phyloP scores from a whole-genome alignment of 2,797 vertebrate species.

The Danio tinwini region DNA sequence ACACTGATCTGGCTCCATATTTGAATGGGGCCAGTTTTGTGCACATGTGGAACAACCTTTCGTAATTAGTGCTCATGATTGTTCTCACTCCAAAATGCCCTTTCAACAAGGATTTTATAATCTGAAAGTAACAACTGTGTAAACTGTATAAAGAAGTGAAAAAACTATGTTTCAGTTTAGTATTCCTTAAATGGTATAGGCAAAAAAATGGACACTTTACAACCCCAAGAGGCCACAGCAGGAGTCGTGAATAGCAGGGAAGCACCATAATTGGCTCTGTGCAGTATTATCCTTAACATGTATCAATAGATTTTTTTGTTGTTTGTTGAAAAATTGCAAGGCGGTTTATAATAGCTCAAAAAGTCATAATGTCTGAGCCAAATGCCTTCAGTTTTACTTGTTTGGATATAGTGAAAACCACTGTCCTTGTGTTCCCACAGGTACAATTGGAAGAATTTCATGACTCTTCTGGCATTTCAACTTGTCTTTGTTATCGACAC shows the following conservation, averaged over 20 bases:
- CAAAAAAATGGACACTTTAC: background rate
- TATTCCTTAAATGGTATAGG: background rate
- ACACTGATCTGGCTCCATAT: too few species aligned
- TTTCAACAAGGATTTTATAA: too few species aligned
- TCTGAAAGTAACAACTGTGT: too few species aligned
- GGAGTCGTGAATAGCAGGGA: background rate
- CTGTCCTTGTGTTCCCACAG: background rate
- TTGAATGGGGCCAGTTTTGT: too few species aligned
- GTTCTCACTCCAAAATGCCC: too few species aligned
- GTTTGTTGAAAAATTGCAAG: too few species aligned
- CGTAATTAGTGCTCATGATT: too few species aligned
- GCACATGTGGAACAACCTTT: too few species aligned
- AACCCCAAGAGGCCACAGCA: background rate
- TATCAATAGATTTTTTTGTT: too few species aligned
- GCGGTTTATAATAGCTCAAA: background rate
- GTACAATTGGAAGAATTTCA: background rate
- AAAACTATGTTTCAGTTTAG: too few species aligned
- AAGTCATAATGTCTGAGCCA: background rate
- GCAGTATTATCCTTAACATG: too few species aligned
- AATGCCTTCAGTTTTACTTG: background rate
- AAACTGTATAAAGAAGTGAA: too few species aligned
- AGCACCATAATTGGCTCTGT: background rate
- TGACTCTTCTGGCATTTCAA: constrained; percentile 41
- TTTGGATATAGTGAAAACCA: background rate
- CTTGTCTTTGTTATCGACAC: constrained; percentile 20